Evolutionary conservation across 2,113 vertebrate genomes (phyloP).

Genomic region (Ictidomys tridecemlineatus): DNA sequence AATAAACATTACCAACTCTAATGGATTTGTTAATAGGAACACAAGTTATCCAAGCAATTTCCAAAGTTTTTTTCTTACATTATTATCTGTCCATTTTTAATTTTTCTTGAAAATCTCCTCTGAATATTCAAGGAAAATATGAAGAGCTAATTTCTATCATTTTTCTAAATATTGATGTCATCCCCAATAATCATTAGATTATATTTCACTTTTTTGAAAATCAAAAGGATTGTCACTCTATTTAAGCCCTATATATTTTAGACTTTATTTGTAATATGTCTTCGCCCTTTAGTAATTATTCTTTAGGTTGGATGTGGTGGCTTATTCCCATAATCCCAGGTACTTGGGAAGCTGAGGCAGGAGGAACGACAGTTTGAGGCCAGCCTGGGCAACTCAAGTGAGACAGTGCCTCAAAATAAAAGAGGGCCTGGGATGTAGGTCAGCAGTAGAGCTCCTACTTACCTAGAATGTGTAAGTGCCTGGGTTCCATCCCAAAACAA

Average conservation of each 20-base stretch:
- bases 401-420: not conserved
- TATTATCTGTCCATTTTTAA: not conserved
- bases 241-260: not conserved
- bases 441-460: not conserved
- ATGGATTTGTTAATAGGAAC: not conserved
- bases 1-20: conserved; percentile 14
- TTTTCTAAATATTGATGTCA: not conserved
- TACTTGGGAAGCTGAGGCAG: not conserved
- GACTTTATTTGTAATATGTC: conserved; percentile 23
- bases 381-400: not conserved
- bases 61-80: not conserved
- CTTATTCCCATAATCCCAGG: not conserved
- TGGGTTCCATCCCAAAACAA: not conserved
- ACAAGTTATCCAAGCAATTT: not conserved
- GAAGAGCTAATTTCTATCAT: not conserved
- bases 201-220: conserved; percentile 34
- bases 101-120: not conserved
- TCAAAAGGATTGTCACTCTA: not conserved
- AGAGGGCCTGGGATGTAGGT: not conserved
- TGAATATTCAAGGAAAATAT: not conserved
- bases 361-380: not conserved
- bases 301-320: not conserved
- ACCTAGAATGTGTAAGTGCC: not conserved
- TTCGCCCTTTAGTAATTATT: not conserved
- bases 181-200: not conserved